Percentiles rank a stretch among this genome's conserved stretches.
These are phyloP conservation scores for Galendromus occidentalis DNA, from an alignment of 1,140 invertebrate genomes.

Conservation along the genomic window DNA sequence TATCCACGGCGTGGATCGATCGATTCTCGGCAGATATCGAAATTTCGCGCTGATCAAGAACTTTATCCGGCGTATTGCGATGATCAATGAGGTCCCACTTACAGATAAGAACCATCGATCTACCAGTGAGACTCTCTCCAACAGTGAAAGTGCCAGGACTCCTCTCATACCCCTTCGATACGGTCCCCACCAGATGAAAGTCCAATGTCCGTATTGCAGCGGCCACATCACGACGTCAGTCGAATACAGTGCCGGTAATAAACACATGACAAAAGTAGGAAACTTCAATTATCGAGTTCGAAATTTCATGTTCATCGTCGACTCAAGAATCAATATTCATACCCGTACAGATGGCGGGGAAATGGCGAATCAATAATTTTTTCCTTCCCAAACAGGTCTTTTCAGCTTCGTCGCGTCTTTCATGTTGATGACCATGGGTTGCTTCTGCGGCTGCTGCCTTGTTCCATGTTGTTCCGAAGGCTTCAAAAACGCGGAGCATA, in stretches of 20 bases:
- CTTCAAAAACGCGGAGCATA: constrained; percentile 66
- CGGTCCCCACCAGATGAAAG: neutral
- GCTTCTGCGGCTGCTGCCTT: constrained; percentile 45
- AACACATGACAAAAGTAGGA: neutral
- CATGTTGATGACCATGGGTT: neutral
- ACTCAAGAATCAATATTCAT: neutral
- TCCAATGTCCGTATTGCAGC: neutral
- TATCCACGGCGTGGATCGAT: too few species aligned
- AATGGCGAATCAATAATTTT: neutral
- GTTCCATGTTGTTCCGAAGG: constrained; percentile 71
- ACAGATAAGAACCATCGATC: too few species aligned
- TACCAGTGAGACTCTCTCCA: too few species aligned
- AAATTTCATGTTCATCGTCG: neutral
- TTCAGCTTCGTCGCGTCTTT: neutral
- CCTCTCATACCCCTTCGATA: neutral
- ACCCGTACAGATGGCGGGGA: neutral
- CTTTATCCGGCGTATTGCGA: too few species aligned
- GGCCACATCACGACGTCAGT: neutral
- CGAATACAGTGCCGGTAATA: constrained; percentile 5
- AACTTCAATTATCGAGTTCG: neutral
- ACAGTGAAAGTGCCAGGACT: too few species aligned
- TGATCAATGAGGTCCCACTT: too few species aligned
- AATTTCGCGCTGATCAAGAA: too few species aligned
- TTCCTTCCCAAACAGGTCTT: neutral
- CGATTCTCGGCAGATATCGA: too few species aligned